phyloP scores from a whole-genome alignment of 2,797 vertebrate genomes.

The Acestrorhynchus altus region DNA sequence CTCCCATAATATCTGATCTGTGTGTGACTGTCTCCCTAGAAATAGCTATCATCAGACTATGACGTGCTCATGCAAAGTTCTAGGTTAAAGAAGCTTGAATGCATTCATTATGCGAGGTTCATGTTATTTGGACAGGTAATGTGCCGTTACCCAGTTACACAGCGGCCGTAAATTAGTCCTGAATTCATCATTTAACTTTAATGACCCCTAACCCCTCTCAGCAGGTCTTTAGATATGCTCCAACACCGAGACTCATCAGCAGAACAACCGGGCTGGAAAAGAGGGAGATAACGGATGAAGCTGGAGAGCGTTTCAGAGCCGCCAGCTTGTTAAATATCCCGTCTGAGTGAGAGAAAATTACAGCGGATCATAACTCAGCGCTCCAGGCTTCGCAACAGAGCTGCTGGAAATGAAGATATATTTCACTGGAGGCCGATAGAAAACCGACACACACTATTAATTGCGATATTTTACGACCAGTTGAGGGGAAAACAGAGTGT shows the following conservation, averaged over 20 bases:
- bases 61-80: no score
- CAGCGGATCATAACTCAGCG: slow-evolving; percentile 53
- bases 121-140: no score
- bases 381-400: slow-evolving; percentile 45
- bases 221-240: slow-evolving; percentile 40
- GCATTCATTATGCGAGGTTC: no score
- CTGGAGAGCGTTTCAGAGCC: slow-evolving; percentile 23
- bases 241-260: slow-evolving; percentile 40
- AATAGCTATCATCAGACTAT: no score
- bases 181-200: slow-evolving; percentile 46
- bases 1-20: no score
- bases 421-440: slow-evolving; percentile 50
- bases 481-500: slow-evolving; percentile 52
- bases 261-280: slow-evolving; percentile 50
- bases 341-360: slow-evolving; percentile 51
- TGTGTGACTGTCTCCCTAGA: no score
- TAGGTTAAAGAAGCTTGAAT: no score
- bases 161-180: slow-evolving; percentile 42
- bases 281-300: slow-evolving; percentile 44
- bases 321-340: slow-evolving; percentile 51
- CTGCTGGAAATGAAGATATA: slow-evolving; percentile 43
- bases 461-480: slow-evolving; percentile 50
- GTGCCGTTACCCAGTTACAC: no score
- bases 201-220: slow-evolving; percentile 19
- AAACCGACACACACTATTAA: slow-evolving; percentile 43